Evolutionary conservation across 2,888 invertebrate genomes (phyloP).

Genomic region (Scaptomyza polygonia): DNA sequence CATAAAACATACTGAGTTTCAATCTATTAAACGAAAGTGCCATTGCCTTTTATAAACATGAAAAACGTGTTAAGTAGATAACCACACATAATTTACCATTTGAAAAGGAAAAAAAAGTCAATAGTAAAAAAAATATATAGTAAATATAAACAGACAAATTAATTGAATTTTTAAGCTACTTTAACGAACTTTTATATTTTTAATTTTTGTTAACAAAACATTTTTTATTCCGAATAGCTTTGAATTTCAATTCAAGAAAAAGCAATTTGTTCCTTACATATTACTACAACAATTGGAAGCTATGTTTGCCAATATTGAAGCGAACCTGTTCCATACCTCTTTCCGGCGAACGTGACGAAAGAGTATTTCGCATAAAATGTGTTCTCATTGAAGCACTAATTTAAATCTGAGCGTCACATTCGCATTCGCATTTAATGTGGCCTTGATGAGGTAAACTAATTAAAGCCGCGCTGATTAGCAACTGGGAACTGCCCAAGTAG

Average conservation of each 20-base stretch:
- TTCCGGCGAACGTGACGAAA: constrained; percentile 47
- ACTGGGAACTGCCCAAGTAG: constrained; percentile 29
- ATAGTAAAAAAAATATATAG: too few species aligned
- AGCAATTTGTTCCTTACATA: neutral
- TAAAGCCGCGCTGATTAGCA: constrained; percentile 75
- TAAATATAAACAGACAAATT: too few species aligned
- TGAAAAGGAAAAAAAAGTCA: too few species aligned
- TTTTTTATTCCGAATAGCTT: too few species aligned
- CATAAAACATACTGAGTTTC: too few species aligned
- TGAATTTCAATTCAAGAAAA: neutral
- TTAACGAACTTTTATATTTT: too few species aligned
- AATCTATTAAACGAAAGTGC: too few species aligned
- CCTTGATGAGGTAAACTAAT: constrained; percentile 79
- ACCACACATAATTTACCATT: too few species aligned
- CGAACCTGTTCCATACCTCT: constrained; percentile 11
- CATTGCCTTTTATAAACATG: too few species aligned
- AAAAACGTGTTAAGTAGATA: too few species aligned
- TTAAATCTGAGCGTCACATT: constrained; percentile 43
- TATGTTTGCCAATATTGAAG: constrained; percentile 1
- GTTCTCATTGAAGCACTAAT: constrained; percentile 20
- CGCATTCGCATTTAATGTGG: constrained; percentile 55
- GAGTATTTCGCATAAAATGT: constrained; percentile 24
- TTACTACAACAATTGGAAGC: neutral
- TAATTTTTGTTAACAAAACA: too few species aligned
- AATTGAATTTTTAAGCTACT: too few species aligned